These are phyloP conservation scores for Aradus depressus DNA, from an alignment of 2,888 invertebrate species.

Conservation along the genomic window DNA sequence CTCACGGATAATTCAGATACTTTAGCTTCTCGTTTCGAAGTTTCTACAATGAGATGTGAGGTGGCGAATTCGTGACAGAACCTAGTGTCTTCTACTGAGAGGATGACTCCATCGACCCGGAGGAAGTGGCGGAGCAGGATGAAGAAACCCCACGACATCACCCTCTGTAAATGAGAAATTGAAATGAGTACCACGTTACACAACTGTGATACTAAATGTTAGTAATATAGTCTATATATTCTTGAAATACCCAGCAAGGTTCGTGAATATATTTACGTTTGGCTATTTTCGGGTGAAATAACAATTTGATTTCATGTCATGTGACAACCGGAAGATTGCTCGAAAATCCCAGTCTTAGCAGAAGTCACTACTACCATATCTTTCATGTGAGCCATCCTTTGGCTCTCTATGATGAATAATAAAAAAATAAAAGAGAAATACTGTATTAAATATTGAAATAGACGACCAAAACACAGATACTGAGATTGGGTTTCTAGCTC, in stretches of 20 bases:
- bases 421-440: no score
- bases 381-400: no score
- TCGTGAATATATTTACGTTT: neutral
- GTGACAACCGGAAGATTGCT: no score
- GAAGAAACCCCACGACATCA: constrained; percentile 91
- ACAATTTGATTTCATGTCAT: no score
- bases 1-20: constrained; percentile 8
- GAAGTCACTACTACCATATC: no score
- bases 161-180: constrained; percentile 56
- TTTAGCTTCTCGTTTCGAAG: constrained; percentile 39
- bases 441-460: no score
- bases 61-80: constrained; percentile 63
- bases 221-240: neutral
- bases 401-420: no score
- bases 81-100: constrained; percentile 78
- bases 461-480: no score
- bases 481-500: no score
- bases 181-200: constrained; percentile 1
- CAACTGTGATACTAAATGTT: neutral
- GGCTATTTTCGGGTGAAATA: no score
- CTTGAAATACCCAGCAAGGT: neutral
- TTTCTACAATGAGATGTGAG: constrained; percentile 71
- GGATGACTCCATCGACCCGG: constrained; percentile 85
- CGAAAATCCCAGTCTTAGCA: no score
- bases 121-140: constrained; percentile 82